Conservation (phyloP, 2,888 invertebrate species). For the Scrobipalpa atriplicella region DNA sequence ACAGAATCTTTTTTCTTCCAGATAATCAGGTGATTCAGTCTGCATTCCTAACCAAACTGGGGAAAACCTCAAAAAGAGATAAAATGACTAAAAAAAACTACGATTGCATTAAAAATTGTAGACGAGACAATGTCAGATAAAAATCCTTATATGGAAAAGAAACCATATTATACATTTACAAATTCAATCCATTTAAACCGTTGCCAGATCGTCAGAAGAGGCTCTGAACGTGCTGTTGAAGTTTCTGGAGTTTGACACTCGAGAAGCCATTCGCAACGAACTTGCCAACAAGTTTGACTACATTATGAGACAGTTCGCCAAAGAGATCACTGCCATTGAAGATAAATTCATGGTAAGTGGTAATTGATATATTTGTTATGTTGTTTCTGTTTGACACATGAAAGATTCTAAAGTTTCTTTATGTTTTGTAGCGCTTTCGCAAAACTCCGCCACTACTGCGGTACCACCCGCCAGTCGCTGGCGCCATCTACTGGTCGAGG, state of each 20-base stretch:
- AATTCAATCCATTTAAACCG: neutral
- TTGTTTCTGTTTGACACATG: too few relatives aligned
- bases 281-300: conserved; percentile 92
- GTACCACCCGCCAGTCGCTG: conserved; percentile 91
- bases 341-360: conserved; percentile 86
- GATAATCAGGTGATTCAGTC: too few relatives aligned
- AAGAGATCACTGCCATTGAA: conserved; percentile 89
- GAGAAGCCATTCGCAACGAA: conserved; percentile 87
- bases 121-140: too few relatives aligned
- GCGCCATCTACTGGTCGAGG: conserved; percentile 93
- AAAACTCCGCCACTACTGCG: conserved; percentile 87
- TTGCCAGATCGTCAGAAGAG: conserved; percentile 87
- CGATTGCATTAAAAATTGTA: too few relatives aligned
- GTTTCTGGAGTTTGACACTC: conserved; percentile 90
- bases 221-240: conserved; percentile 91
- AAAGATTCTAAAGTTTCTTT: neutral
- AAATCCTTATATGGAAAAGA: too few relatives aligned
- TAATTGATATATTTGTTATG: neutral
- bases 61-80: too few relatives aligned
- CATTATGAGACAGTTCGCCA: conserved; percentile 92
- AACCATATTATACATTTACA: too few relatives aligned
- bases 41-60: too few relatives aligned
- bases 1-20: too few relatives aligned
- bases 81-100: too few relatives aligned
- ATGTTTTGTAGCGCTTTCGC: conserved; percentile 77